Evolutionary conservation across 1,140 invertebrate species (phyloP).

Genomic region (Drosophila ambigua): DNA sequence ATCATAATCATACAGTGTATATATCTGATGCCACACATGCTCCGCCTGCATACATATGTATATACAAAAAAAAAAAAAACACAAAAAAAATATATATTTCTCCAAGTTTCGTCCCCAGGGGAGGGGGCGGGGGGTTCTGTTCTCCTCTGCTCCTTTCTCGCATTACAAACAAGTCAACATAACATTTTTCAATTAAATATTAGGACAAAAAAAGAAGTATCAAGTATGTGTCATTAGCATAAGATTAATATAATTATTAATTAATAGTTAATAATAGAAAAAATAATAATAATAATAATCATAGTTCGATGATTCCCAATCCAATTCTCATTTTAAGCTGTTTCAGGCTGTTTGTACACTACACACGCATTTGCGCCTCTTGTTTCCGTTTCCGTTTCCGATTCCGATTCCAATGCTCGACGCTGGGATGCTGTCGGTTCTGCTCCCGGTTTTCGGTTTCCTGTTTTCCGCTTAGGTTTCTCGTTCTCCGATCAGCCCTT

Average conservation of each 20-base stretch:
- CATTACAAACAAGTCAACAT: slow-evolving; percentile 81
- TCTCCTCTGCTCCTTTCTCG: slow-evolving; percentile 14
- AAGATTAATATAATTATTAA: slow-evolving; percentile 24
- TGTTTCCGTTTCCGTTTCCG: background rate
- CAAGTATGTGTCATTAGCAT: slow-evolving; percentile 45
- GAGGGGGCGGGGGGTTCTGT: too few relatives aligned
- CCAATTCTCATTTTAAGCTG: background rate
- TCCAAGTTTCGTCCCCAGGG: background rate
- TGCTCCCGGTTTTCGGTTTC: slow-evolving; percentile 3
- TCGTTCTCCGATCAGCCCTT: slow-evolving; percentile 44
- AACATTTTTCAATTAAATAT: slow-evolving; percentile 76
- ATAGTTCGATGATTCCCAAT: slow-evolving; percentile 32
- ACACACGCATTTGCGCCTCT: background rate
- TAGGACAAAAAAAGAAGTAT: slow-evolving; percentile 50
- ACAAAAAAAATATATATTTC: background rate
- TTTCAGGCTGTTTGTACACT: slow-evolving; percentile 48
- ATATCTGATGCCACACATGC: slow-evolving; percentile 10
- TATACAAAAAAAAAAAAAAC: slow-evolving; percentile 34
- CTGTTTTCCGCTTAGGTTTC: background rate
- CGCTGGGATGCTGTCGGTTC: background rate
- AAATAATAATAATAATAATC: slow-evolving; percentile 48
- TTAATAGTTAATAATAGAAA: slow-evolving; percentile 20
- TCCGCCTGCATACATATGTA: background rate
- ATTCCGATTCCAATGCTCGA: too few relatives aligned
- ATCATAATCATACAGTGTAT: slow-evolving; percentile 37